Base-by-base conservation (phyloP, 2,113 vertebrate genomes). In the Maccullochella peelii region DNA sequence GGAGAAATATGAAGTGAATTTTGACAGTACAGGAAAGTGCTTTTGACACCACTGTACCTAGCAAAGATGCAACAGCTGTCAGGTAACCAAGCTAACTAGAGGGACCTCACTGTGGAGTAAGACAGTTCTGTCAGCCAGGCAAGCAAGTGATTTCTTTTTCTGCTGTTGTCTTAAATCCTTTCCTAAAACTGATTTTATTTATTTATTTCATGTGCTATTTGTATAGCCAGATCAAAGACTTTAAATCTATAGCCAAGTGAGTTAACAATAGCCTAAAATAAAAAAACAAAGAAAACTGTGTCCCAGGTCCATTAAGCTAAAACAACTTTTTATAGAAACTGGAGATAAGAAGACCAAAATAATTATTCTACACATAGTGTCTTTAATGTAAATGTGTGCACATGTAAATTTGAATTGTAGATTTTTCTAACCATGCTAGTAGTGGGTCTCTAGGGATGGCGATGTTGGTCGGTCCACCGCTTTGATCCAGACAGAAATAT, bases 41-140 rank as follows among this genome's bases (percentile, higher is more conserved):
- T 58, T 42, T 55, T 49, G 65, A 57, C 74, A 42, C 50, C 14
- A 6, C 20, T 15, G 9, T 44, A 36, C 30, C 21, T 2, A 9
- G 5, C 23, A 7, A 36, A n/a, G 38, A 67, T 65, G 36, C 54
- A 58, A 44, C 42, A 59, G 58, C 52, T 81, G 67, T 36, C 78
- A 66, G 50, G 20, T 50, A 23, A 36, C 40, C 16, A 49, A 21
- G 55, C 27, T 72, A 62, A 82, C 44, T 30, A 58, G 21, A 58
- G 6, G 52, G 36, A 44, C 14, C 25, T 33, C 52, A 25, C 5
- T 12, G 36, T 55, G 54, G 23, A 38, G 71, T 73, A 18, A 33
- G 18, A 50, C 15, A 20, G 0, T 33, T 27, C 9, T 42, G 6
- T 54, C 47, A 74, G 38, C 38, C 36, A 72, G 65, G 44, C 8